Conservation (phyloP, 2,888 invertebrate species). For the Tinea semifulvella region DNA sequence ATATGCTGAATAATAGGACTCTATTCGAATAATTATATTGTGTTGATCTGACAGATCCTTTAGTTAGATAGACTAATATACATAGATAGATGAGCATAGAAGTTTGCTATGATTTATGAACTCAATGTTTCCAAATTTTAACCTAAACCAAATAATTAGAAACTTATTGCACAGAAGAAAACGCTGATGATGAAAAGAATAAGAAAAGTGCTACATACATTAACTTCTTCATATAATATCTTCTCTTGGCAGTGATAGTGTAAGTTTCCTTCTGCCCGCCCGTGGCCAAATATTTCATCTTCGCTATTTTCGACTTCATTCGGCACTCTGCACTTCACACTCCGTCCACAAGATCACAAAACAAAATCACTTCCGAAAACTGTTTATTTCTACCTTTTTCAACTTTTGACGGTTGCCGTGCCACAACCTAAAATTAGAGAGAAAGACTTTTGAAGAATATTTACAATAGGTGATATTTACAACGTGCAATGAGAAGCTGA, state of each 20-base stretch:
- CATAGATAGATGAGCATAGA: no score
- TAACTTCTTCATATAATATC: conserved; percentile 73
- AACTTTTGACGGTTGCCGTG: conserved; percentile 7
- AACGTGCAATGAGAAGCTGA: not conserved
- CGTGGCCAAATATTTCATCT: conserved; percentile 71
- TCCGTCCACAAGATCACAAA: conserved; percentile 22
- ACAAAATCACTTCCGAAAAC: conserved; percentile 19
- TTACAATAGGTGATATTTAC: conserved; percentile 28
- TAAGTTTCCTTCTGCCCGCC: conserved; percentile 68
- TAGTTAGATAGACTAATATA: no score
- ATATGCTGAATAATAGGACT: no score
- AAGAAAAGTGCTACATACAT: conserved; percentile 56
- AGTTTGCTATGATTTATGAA: no score
- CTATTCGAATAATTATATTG: no score
- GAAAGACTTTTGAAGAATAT: conserved; percentile 46
- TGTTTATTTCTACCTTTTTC: not conserved
- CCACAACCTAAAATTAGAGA: conserved; percentile 34
- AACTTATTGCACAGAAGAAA: no score
- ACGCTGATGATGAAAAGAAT: not conserved
- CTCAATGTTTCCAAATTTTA: no score
- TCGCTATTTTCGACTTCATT: conserved; percentile 62
- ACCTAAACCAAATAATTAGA: no score
- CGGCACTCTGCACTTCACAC: conserved; percentile 28
- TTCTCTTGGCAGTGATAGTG: conserved; percentile 68
- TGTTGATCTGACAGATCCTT: no score